These are phyloP conservation scores for Tyrannus savana DNA, from an alignment of 2,113 vertebrate genomes.

Conservation along the genomic window DNA sequence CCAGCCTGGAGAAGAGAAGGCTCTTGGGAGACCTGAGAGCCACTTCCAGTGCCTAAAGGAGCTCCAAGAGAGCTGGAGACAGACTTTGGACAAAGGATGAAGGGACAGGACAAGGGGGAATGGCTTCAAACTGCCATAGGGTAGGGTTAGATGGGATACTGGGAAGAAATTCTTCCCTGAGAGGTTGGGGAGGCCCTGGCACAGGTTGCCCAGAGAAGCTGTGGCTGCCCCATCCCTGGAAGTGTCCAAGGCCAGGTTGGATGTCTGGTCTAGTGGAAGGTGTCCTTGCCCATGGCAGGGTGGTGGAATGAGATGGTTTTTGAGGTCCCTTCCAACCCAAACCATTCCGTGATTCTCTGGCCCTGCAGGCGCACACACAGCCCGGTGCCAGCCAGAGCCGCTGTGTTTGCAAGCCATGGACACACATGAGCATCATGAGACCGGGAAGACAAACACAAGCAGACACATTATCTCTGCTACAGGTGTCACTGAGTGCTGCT, in stretches of 20 bases:
- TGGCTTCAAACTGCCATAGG: background rate
- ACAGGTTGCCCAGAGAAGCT: background rate
- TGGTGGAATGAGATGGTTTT: background rate
- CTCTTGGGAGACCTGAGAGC: background rate
- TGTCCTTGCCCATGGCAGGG: background rate
- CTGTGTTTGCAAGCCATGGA: accelerated
- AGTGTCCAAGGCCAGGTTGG: background rate
- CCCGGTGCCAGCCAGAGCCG: background rate
- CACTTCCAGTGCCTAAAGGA: background rate
- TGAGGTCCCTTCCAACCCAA: background rate
- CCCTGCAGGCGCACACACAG: background rate
- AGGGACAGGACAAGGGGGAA: background rate
- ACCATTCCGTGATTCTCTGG: background rate
- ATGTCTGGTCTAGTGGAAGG: background rate
- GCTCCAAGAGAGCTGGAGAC: background rate
- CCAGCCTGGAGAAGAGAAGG: background rate
- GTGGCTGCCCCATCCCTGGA: background rate
- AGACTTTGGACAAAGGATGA: accelerated
- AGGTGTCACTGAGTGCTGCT: background rate
- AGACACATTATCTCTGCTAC: background rate
- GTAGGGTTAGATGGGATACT: accelerated
- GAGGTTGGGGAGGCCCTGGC: background rate
- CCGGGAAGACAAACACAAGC: background rate
- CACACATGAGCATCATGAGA: accelerated
- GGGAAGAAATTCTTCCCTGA: background rate